A percentile compares a stretch with the other conserved stretches of the same genome.
Conservation (phyloP, 2,888 invertebrate genomes). For the Synanthedon vespiformis region DNA sequence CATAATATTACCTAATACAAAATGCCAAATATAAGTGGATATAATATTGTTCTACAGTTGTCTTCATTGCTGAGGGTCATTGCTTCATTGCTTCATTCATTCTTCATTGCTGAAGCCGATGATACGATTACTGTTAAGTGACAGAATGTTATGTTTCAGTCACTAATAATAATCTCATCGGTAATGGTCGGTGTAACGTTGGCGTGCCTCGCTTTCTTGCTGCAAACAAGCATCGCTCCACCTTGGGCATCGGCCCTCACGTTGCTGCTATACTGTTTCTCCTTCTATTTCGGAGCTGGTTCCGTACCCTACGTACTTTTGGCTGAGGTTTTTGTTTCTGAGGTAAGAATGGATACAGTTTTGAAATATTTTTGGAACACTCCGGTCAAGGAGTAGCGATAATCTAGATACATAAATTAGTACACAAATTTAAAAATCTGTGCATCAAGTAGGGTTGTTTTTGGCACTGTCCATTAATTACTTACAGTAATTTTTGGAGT, state of each 20-base stretch:
- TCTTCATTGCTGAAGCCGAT: too few relatives aligned
- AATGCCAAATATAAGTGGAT: too few relatives aligned
- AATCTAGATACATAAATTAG: too few relatives aligned
- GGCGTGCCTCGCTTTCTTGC: slow-evolving; percentile 29
- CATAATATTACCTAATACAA: too few relatives aligned
- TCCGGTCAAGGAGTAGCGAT: background rate
- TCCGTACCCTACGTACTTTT: slow-evolving; percentile 40
- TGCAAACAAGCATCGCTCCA: slow-evolving; percentile 34
- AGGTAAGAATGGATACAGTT: slow-evolving; percentile 20
- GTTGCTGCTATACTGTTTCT: slow-evolving; percentile 45
- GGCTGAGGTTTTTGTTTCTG: slow-evolving; percentile 39
- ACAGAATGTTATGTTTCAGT: slow-evolving; percentile 17
- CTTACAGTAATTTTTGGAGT: too few relatives aligned
- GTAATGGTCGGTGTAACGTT: slow-evolving; percentile 31
- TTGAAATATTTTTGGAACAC: background rate
- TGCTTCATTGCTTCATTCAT: too few relatives aligned
- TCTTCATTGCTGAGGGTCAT: too few relatives aligned
- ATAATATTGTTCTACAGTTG: too few relatives aligned
- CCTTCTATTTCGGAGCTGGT: slow-evolving; percentile 50
- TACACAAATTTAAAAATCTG: too few relatives aligned
- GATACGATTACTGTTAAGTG: too few relatives aligned
- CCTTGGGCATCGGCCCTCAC: slow-evolving; percentile 47
- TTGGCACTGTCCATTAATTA: too few relatives aligned
- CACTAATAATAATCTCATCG: slow-evolving; percentile 43
- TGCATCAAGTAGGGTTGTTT: too few relatives aligned